phyloP scores from a whole-genome alignment of 2,113 vertebrate genomes.

The Hydropotes inermis region DNA sequence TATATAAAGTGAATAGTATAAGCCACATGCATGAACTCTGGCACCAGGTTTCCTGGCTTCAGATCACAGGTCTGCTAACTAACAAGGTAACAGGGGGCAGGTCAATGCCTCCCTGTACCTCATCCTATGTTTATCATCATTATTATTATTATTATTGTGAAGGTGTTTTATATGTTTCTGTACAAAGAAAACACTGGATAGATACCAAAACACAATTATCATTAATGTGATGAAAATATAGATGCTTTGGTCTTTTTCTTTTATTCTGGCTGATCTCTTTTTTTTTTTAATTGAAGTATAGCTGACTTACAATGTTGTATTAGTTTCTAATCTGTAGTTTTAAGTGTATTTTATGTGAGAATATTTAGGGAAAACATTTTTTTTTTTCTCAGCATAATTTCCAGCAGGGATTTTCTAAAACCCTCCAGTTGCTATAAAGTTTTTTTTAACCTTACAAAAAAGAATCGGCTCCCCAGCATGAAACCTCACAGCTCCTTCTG shows the following conservation, averaged over 20 bases:
- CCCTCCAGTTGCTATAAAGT: not conserved
- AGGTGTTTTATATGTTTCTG: not conserved
- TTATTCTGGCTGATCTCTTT: not conserved
- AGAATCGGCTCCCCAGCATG: not conserved
- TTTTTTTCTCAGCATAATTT: not conserved
- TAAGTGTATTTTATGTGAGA: not conserved
- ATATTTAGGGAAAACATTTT: not conserved
- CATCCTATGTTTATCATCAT: not conserved
- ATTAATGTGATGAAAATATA: not conserved
- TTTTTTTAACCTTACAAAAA: not conserved
- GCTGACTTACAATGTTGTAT: not conserved
- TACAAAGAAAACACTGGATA: not conserved
- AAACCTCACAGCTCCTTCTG: not conserved
- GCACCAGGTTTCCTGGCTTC: not conserved
- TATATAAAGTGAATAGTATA: not conserved
- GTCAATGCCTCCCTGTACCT: not conserved
- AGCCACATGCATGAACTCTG: not conserved
- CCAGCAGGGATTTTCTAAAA: not conserved
- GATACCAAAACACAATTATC: not conserved
- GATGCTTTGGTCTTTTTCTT: not conserved
- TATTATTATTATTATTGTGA: not conserved
- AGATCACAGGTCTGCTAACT: not conserved
- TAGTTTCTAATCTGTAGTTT: not conserved
- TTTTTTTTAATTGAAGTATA: not conserved
- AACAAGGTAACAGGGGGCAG: accelerated